phyloP scores from a whole-genome alignment of 2,113 vertebrate genomes.

The Callionymus lyra region DNA sequence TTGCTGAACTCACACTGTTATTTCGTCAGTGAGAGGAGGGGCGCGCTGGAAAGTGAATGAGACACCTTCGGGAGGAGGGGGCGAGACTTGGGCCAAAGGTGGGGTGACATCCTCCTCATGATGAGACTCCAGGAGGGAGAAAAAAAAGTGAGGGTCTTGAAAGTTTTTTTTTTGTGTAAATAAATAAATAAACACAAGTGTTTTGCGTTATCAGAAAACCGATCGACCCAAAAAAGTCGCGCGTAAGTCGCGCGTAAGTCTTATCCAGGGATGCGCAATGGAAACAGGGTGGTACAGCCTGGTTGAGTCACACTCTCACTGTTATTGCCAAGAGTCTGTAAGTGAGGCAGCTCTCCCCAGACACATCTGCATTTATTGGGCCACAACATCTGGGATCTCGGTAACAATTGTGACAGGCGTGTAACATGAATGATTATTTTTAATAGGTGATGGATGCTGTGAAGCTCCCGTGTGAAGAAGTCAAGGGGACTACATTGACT shows the following conservation, averaged over 20 bases:
- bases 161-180: too few relatives aligned
- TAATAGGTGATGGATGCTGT: too few relatives aligned
- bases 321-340: slow-evolving; percentile 26
- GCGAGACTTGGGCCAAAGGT: too few relatives aligned
- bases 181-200: too few relatives aligned
- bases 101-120: slow-evolving; percentile 22
- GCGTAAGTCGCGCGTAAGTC: slow-evolving; percentile 4
- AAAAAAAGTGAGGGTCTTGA: too few relatives aligned
- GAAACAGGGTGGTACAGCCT: slow-evolving; percentile 41
- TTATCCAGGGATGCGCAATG: slow-evolving; percentile 22
- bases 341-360: slow-evolving; percentile 9
- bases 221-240: slow-evolving; percentile 1
- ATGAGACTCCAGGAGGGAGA: slow-evolving; percentile 12
- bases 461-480: too few relatives aligned
- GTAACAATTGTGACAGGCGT: too few relatives aligned
- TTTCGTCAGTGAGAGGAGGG: slow-evolving; percentile 73
- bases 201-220: not conserved
- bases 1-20: slow-evolving; percentile 80
- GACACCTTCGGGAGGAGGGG: slow-evolving; percentile 42
- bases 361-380: slow-evolving; percentile 1
- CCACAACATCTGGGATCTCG: too few relatives aligned
- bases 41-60: slow-evolving; percentile 62
- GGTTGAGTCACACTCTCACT: slow-evolving; percentile 37
- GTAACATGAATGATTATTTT: too few relatives aligned
- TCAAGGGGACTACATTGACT: too few relatives aligned